Base-by-base conservation (phyloP, 2,113 vertebrate genomes). In the Stigmatopora nigra region DNA sequence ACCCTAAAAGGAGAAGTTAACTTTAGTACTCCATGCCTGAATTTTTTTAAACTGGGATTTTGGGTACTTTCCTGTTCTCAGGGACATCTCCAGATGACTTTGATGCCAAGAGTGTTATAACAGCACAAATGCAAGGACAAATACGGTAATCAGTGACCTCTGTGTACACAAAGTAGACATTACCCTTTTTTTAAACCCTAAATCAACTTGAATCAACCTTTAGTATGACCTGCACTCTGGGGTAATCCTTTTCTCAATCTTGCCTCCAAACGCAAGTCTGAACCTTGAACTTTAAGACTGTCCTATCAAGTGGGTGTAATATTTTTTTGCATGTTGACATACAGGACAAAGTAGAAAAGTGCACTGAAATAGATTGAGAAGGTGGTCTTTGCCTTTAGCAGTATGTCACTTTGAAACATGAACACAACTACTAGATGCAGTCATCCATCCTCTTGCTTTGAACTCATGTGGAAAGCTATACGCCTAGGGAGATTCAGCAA, bases 311-410 rank as follows among this genome's bases (percentile, higher is more conserved):
- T 22, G 17, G 63, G 35, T 17, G 45, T 3, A 46, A 47, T 36
- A 36, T 51, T 59, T 12, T 12, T 5, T 10, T 11, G 10, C 25
- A 35, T 16, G 63, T 64, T 15, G 68, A 62, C 68, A 46, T 44
- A 16, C 47, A 53, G 57, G 63, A 41, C 46, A 0, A 47, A 71
- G 53, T 64, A 20, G 67, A 65, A 35, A 7, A 15, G 20, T 20
- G 53, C 60, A 65, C 75, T 58, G 70, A 67, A 78, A 80, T 77
- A 82, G 72, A 67, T 3, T 1, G 55, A 11, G 61, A 72, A 82
- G 75, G 76, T 83, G 73, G 81, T 77, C 75, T 68, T 10, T 25
- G 49, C 76, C 66, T 58, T 41, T 44, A 63, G 80, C 77, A 60
- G 73, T 22, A 70, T 77, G 71, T 81, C 57, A 75, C 76, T 72